Conservation (phyloP, 2,797 vertebrate species). For the Naso thynnoides region DNA sequence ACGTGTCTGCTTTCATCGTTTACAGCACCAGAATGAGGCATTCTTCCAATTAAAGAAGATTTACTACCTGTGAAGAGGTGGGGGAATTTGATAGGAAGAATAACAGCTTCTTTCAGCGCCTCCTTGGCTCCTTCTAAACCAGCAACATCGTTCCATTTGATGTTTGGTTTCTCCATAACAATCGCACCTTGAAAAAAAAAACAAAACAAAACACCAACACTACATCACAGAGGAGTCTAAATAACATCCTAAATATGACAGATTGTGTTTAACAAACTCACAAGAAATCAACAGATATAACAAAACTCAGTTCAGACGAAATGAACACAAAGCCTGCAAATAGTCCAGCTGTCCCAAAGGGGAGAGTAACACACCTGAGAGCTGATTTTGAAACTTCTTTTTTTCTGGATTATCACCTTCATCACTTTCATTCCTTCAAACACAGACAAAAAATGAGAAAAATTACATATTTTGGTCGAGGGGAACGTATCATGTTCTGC, state of each 20-base stretch:
- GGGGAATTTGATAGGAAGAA: constrained; percentile 99
- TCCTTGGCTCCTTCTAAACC: constrained; percentile 98
- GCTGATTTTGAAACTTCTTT: constrained; percentile 98
- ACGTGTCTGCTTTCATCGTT: neutral
- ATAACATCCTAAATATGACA: neutral
- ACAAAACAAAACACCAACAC: no score
- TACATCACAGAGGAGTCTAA: neutral
- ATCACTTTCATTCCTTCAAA: constrained; percentile 95
- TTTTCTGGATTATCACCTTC: constrained; percentile 96
- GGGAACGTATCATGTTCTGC: neutral
- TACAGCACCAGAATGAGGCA: neutral
- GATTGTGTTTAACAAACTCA: neutral
- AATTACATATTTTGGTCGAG: no score
- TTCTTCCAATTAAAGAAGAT: neutral
- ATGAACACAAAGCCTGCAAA: neutral
- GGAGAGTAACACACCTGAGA: constrained; percentile 89
- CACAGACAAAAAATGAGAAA: constrained; percentile 4
- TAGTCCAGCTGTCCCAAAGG: neutral
- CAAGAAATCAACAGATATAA: neutral
- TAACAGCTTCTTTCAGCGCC: constrained; percentile 98
- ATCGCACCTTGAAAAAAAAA: constrained; percentile 89
- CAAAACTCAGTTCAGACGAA: neutral
- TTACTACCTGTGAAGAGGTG: constrained; percentile 95
- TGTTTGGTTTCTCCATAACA: constrained; percentile 97
- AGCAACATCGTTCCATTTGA: constrained; percentile 97